A percentile compares a stretch with the other conserved stretches of the same genome.
Conservation (phyloP, 2,888 invertebrate genomes). For the Urechis unicinctus region DNA sequence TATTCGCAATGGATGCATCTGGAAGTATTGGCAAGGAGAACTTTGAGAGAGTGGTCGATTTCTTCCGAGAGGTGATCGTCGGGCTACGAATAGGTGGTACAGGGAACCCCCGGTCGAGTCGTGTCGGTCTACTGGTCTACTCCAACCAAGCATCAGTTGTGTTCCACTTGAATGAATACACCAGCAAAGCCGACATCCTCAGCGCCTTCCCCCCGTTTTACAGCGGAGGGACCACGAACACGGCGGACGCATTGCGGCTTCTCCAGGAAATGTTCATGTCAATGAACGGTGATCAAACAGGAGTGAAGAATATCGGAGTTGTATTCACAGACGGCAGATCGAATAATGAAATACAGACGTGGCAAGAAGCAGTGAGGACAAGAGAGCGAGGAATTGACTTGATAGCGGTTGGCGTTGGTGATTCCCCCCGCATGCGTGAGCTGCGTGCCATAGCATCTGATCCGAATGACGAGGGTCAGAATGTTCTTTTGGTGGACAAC, state of each 20-base stretch:
- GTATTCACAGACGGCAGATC: background rate
- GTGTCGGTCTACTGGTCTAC: background rate
- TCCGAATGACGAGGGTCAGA: background rate
- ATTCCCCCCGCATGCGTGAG: background rate
- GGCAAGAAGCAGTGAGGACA: background rate
- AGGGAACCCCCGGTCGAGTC: background rate
- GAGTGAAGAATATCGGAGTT: background rate
- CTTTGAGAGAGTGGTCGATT: slow-evolving; percentile 15
- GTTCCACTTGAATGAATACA: background rate
- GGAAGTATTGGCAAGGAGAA: slow-evolving; percentile 12
- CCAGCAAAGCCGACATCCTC: background rate
- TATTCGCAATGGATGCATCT: slow-evolving; percentile 16
- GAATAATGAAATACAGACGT: background rate
- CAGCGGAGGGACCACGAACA: background rate
- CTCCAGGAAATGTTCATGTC: background rate
- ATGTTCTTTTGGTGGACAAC: background rate
- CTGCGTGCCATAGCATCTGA: background rate
- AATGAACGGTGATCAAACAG: background rate
- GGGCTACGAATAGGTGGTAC: slow-evolving; percentile 5
- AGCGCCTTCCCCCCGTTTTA: background rate
- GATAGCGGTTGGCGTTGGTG: background rate
- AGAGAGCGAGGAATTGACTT: background rate
- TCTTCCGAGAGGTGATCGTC: background rate
- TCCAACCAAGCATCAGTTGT: background rate
- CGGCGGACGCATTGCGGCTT: background rate